Base-by-base conservation (phyloP, 2,797 vertebrate species). In the Anabacerthia variegaticeps region DNA sequence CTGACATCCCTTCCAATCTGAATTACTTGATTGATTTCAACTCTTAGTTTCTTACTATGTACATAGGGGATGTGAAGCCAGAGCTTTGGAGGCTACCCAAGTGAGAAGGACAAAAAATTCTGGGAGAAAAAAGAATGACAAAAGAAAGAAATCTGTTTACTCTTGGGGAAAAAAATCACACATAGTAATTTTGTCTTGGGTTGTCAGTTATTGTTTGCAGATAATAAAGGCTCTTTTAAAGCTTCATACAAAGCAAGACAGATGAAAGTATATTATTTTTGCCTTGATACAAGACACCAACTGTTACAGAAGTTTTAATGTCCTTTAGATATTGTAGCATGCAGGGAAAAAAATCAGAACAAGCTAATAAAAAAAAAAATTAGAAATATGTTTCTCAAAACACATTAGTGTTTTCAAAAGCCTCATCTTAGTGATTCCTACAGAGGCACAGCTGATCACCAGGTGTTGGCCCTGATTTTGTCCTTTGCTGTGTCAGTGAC, bases 231-330 rank as follows among this genome's bases (percentile, higher is more conserved):
- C 68, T 82, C 51, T 85, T 92, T 75, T 85, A 89, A 89, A 87
- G 54, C 67, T 68, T 91, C 58, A 49, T 65, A 65, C 71, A 82
- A 89, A 72, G 54, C 32, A 77, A 84, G 69, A 71, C 55, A 95
- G 43, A 52, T 92, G 75, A 89, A 92, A 91, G 52, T 52, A 28
- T 62, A 55, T 78, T 78, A 54, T 69, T 89, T 91, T 89, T 89
- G 51, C 20, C 43, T 94, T 73, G 37, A 61, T 78, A 43, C 46
- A 14, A 72, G 41, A 79, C 37, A 81, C 48, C 46, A 85, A 79
- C 36, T 78, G 54, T 66, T 92, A 75, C 7, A 61, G 68, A 95
- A 87, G 37, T 89, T 95, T 78, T 51, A 81, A 51, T 4, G 1
- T 58, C 36, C 27, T 92, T 89, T 62, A 79, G 87, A 73, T 89